Conservation (phyloP, 1,140 invertebrate genomes). For the Hestina assimilis region DNA sequence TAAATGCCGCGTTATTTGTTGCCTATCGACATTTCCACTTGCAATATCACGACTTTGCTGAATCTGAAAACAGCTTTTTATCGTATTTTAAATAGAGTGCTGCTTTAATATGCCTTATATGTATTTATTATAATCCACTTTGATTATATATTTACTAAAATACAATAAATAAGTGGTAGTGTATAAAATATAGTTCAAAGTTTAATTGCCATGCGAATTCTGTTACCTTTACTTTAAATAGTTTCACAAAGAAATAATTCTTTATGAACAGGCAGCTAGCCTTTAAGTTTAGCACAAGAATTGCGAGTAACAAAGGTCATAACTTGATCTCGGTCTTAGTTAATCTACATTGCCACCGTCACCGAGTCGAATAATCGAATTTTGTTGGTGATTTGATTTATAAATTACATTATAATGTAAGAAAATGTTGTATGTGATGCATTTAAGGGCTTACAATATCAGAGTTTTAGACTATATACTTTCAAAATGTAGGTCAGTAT, state of each 20-base stretch:
- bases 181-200: not conserved
- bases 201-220: conserved; percentile 25
- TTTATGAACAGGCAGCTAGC: conserved; percentile 20
- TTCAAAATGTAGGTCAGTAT: not conserved
- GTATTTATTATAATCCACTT: not conserved
- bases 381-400: too few species aligned
- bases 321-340: conserved; percentile 22
- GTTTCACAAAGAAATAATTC: conserved; percentile 24
- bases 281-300: conserved; percentile 22
- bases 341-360: too few species aligned
- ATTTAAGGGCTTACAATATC: too few species aligned
- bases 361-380: too few species aligned
- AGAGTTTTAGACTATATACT: too few species aligned
- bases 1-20: conserved; percentile 58
- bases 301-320: conserved; percentile 24
- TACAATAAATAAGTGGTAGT: not conserved
- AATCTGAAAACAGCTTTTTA: conserved; percentile 24
- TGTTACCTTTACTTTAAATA: conserved; percentile 28
- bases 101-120: conserved; percentile 5
- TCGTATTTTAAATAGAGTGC: conserved; percentile 19
- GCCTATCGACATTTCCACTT: conserved; percentile 55
- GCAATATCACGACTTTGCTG: conserved; percentile 45
- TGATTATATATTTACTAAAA: not conserved
- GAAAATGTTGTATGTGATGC: not conserved
- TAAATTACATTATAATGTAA: not conserved